phyloP scores from a whole-genome alignment of 2,797 vertebrate species.

The Toxotes lorentzi region DNA sequence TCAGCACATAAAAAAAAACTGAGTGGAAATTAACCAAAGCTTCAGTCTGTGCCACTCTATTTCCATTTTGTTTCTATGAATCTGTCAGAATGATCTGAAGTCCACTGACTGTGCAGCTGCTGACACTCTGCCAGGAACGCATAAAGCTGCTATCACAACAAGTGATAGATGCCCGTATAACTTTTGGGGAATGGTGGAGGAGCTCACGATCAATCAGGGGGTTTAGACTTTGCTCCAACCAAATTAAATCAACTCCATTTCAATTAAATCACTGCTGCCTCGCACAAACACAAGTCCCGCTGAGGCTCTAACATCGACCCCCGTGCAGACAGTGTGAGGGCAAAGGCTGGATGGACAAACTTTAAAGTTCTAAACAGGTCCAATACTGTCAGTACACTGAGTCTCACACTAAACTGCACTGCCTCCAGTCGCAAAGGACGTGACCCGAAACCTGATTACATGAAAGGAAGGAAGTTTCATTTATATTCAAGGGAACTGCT shows the following conservation, averaged over 20 bases:
- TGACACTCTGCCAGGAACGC: constrained; percentile 55
- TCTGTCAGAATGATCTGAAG: constrained; percentile 59
- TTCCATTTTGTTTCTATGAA: constrained; percentile 43
- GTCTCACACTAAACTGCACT: constrained; percentile 28
- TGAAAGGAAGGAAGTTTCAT: constrained; percentile 7
- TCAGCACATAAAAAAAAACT: not conserved
- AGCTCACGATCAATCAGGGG: constrained; percentile 68
- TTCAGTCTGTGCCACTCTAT: constrained; percentile 6
- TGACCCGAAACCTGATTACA: constrained; percentile 28
- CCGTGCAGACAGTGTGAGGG: constrained; percentile 45
- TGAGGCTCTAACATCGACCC: constrained; percentile 58
- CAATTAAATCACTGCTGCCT: constrained; percentile 68
- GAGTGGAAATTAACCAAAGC: constrained; percentile 1
- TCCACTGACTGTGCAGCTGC: constrained; percentile 25
- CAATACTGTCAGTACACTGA: constrained; percentile 29
- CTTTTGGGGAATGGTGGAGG: constrained; percentile 53
- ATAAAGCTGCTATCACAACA: constrained; percentile 55
- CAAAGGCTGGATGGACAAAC: constrained; percentile 51
- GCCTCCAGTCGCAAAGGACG: constrained; percentile 22
- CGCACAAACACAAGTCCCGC: constrained; percentile 55
- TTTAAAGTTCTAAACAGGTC: constrained; percentile 56
- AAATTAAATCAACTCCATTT: constrained; percentile 79
- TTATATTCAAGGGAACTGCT: constrained; percentile 5
- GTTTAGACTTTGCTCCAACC: constrained; percentile 65
- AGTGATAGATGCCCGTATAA: constrained; percentile 64